Percentiles rank a stretch among this genome's conserved stretches.
Evolutionary conservation across 2,888 invertebrate genomes (phyloP).

Genomic region (Clitarchus hookeri): DNA sequence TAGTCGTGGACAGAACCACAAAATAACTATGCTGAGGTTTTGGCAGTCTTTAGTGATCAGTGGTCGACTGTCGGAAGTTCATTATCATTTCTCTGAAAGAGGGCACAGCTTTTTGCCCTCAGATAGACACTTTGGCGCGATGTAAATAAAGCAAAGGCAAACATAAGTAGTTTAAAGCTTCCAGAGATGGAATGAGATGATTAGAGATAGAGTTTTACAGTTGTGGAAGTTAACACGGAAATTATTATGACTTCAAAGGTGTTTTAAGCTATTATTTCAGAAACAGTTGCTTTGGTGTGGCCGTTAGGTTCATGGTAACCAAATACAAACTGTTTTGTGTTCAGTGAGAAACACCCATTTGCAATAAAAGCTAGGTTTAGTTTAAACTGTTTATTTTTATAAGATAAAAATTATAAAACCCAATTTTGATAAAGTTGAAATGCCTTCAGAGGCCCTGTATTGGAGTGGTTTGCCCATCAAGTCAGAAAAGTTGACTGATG

Average conservation of each 20-base stretch:
- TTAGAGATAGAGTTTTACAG: background rate
- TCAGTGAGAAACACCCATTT: background rate
- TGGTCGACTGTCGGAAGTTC: constrained; percentile 15
- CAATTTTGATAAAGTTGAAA: background rate
- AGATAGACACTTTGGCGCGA: constrained; percentile 6
- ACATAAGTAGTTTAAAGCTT: background rate
- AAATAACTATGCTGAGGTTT: constrained; percentile 14
- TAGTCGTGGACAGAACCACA: constrained; percentile 24
- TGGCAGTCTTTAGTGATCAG: constrained; percentile 17
- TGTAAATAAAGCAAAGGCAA: constrained; percentile 4
- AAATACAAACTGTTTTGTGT: constrained; percentile 18
- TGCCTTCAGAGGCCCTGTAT: constrained; percentile 16
- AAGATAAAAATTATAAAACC: background rate
- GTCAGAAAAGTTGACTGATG: constrained; percentile 3
- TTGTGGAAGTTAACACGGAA: constrained; percentile 11
- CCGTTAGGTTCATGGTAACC: background rate
- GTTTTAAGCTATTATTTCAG: background rate
- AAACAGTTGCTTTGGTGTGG: background rate
- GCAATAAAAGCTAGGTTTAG: background rate
- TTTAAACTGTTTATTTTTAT: background rate
- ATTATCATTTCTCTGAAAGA: constrained; percentile 19
- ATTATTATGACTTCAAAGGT: background rate
- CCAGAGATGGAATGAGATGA: constrained; percentile 16
- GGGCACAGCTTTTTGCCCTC: constrained; percentile 18
- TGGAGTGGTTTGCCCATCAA: background rate